Base-by-base conservation (phyloP, 2,888 invertebrate genomes). In the Bellardia bayeri region DNA sequence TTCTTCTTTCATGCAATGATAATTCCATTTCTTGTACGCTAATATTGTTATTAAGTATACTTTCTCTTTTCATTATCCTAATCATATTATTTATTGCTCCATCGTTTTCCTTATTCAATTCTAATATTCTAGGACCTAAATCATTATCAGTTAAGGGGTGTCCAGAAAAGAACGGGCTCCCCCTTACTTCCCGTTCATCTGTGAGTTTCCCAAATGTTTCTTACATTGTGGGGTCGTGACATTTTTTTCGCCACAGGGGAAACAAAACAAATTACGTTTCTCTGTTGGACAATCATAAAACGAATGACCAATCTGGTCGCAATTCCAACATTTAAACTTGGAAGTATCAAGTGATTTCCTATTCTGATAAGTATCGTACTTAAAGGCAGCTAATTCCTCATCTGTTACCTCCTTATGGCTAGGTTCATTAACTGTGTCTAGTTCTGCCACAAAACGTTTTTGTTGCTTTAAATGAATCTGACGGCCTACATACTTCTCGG, bases 281-380 rank as follows among this genome's bases (percentile, higher is more conserved):
- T n/a, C n/a, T 2, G 63, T 49, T 7, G 61, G 61, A 61, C 75
- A 76, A 13, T 76, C 76, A 49, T 76, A 76, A 49, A 63, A 76
- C 1, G 63, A 76, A 13, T 63, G 76, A 45, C 76, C 76, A n/a
- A 49, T 11, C 16, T 63, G 76, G 51, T 76, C 63, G 51, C 76
- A 76, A 76, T 76, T 76, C 63, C 76, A 76, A 45, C 76, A 76
- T 76, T 64, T 76, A 49, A 76, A 76, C 7, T 76, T 63, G 2
- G 49, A 33, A 1, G 76, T 63, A 49, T 76, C 76, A 5, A 64
- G 5, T 7, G 13, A 3, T 16, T 16, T 23, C 16, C 23, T 56
- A 56, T 58, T 13, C 13, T 30, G 58, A 58, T 33, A 4, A 13
- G 6, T 13, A 30, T 6, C 3, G 33, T 33, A 30, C 13, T 33